These are phyloP conservation scores for Montifringilla adamsi DNA, from an alignment of 2,113 vertebrate genomes.

Conservation along the genomic window DNA sequence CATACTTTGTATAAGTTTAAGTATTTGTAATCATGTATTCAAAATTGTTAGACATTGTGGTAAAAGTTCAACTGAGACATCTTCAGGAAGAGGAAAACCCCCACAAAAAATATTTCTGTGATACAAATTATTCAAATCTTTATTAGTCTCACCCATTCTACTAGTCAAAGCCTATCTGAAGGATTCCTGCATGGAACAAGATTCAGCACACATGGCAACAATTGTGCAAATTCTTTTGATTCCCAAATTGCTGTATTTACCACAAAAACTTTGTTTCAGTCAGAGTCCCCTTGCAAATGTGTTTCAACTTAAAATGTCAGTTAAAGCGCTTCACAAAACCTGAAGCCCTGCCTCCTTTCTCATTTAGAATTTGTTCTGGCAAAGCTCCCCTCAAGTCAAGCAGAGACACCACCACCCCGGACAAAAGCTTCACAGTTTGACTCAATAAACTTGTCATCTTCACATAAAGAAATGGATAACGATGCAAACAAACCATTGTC, in stretches of 20 bases:
- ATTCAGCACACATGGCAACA: conserved; percentile 19
- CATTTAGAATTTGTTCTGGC: conserved; percentile 6
- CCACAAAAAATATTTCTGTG: conserved; percentile 4
- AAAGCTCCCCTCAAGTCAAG: neutral
- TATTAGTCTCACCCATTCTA: conserved; percentile 6
- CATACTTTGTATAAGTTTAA: neutral
- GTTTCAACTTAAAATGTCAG: conserved; percentile 3
- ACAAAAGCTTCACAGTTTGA: conserved; percentile 2
- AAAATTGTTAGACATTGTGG: neutral
- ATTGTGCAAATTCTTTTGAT: conserved; percentile 20
- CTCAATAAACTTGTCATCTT: neutral
- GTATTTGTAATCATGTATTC: neutral
- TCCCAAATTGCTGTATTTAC: neutral
- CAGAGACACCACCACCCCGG: neutral
- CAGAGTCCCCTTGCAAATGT: neutral
- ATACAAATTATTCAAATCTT: conserved; percentile 14
- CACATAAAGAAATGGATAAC: neutral
- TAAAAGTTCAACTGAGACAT: conserved; percentile 7
- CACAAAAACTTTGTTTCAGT: neutral
- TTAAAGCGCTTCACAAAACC: neutral
- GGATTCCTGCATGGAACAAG: neutral
- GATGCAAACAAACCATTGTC: neutral
- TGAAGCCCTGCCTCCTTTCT: neutral
- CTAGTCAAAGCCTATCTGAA: neutral
- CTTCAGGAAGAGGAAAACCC: neutral